phyloP scores from a whole-genome alignment of 2,797 vertebrate genomes.

The Thamnophis elegans region DNA sequence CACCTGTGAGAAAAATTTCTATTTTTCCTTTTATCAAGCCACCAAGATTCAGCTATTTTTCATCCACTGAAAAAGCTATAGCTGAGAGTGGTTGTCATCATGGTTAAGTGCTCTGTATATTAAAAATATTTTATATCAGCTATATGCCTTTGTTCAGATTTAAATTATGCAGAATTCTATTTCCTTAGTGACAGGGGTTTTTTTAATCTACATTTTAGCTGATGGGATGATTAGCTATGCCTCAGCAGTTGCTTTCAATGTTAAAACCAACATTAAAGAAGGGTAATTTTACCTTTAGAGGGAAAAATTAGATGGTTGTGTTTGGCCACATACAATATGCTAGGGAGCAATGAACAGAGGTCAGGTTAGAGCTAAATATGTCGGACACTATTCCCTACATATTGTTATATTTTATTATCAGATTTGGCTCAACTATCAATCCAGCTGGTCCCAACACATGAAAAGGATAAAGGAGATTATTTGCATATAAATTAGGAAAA shows the following conservation, averaged over 20 bases:
- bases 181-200: neutral
- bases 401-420: neutral
- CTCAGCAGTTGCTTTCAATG: neutral
- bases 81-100: neutral
- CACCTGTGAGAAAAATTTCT: neutral
- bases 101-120: neutral
- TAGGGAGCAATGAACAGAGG: neutral
- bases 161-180: neutral
- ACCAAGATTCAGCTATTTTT: neutral
- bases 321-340: neutral
- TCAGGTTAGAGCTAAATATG: neutral
- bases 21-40: neutral
- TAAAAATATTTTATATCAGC: neutral
- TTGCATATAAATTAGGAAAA: neutral
- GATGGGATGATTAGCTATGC: neutral
- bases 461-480: neutral
- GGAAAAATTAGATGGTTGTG: neutral
- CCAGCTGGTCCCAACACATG: neutral
- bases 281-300: neutral
- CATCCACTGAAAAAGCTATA: neutral
- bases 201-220: neutral
- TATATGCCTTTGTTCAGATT: neutral
- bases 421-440: neutral
- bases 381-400: neutral
- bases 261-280: neutral